Conservation (phyloP, 2,113 vertebrate genomes). For the Ophiodon elongatus region DNA sequence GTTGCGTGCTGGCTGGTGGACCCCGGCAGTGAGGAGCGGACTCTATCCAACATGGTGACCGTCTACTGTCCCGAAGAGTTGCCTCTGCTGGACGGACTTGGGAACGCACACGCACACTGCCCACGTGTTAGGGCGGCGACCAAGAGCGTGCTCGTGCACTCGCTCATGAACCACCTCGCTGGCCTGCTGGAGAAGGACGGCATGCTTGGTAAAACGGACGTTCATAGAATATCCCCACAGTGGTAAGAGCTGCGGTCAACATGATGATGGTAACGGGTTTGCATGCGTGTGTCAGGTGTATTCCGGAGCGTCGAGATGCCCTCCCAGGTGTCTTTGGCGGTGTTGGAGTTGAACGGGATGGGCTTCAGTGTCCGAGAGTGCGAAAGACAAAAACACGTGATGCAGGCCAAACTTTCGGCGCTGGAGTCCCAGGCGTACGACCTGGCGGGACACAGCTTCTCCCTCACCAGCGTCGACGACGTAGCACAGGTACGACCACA, state of each 20-base stretch:
- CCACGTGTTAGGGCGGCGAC: slow-evolving; percentile 90
- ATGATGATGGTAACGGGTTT: not conserved
- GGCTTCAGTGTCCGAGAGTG: slow-evolving; percentile 93
- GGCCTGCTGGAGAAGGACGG: slow-evolving; percentile 87
- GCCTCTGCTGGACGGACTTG: slow-evolving; percentile 88
- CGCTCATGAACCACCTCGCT: slow-evolving; percentile 87
- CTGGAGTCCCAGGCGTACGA: slow-evolving; percentile 91
- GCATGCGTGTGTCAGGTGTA: slow-evolving; percentile 77
- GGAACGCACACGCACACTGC: slow-evolving; percentile 81
- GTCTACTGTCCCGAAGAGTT: slow-evolving; percentile 90
- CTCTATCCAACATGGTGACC: slow-evolving; percentile 93
- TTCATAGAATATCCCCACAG: not conserved
- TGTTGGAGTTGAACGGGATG: slow-evolving; percentile 95
- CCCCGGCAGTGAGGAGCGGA: slow-evolving; percentile 90
- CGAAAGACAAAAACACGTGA: slow-evolving; percentile 93
- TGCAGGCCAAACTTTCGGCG: slow-evolving; percentile 92
- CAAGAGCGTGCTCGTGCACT: slow-evolving; percentile 88
- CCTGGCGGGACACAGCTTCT: slow-evolving; percentile 94
- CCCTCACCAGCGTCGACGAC: slow-evolving; percentile 93
- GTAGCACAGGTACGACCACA: slow-evolving; percentile 88
- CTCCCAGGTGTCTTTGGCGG: slow-evolving; percentile 91
- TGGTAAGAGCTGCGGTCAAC: not conserved
- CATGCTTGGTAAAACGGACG: slow-evolving; percentile 84
- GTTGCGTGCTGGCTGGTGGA: slow-evolving; percentile 96
- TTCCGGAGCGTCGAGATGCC: slow-evolving; percentile 95